Percentiles rank a stretch among this genome's conserved stretches.
Conservation (phyloP, 2,797 vertebrate species). For the Danio aesculapii region DNA sequence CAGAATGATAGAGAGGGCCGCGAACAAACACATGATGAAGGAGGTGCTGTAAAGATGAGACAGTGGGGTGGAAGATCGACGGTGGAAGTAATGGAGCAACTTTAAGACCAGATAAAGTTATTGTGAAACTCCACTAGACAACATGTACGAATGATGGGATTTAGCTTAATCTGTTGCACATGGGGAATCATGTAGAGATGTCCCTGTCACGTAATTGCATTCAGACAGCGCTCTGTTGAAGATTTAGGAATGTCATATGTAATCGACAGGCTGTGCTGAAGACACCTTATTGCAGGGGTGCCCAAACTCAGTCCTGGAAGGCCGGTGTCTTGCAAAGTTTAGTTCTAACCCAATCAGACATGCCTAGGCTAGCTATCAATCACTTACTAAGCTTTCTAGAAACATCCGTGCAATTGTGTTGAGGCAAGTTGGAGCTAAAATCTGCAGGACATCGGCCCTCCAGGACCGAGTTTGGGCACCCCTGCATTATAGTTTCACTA, state of each 20-base stretch:
- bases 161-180: conserved; percentile 56
- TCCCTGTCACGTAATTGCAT: conserved; percentile 49
- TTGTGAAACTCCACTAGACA: conserved; percentile 50
- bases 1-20: conserved; percentile 14
- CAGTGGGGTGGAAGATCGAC: neutral
- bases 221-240: conserved; percentile 7
- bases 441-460: too few species aligned
- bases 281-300: neutral
- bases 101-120: conserved; percentile 66
- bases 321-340: too few species aligned
- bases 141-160: conserved; percentile 56
- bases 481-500: too few species aligned
- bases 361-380: too few species aligned
- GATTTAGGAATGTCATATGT: conserved; percentile 48
- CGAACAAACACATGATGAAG: conserved; percentile 36
- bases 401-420: too few species aligned
- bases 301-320: too few species aligned
- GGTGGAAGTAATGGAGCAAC: conserved; percentile 57
- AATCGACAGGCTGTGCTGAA: conserved; percentile 43
- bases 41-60: conserved; percentile 51
- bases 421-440: too few species aligned
- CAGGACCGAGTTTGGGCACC: too few species aligned
- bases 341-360: too few species aligned
- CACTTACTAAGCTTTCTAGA: too few species aligned
- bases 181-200: conserved; percentile 51